Evolutionary conservation across 2,797 vertebrate species (phyloP).

Genomic region (Sebastes minor): DNA sequence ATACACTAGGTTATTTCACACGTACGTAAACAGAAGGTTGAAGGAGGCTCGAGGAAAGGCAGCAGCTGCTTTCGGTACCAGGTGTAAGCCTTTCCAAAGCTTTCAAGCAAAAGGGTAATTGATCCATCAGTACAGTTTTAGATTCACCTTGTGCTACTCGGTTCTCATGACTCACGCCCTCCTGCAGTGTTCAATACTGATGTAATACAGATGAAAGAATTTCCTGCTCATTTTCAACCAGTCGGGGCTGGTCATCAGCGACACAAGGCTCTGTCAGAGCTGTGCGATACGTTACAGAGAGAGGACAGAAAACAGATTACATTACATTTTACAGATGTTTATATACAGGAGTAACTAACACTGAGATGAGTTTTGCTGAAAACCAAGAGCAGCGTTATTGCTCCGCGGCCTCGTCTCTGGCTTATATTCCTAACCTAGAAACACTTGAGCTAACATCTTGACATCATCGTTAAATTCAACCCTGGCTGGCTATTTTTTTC

Average conservation of each 20-base stretch:
- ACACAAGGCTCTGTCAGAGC: conserved; percentile 38
- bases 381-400: conserved; percentile 60
- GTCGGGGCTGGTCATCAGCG: conserved; percentile 12
- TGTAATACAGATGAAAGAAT: conserved; percentile 32
- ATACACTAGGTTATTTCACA: conserved; percentile 70
- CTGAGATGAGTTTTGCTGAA: conserved; percentile 70
- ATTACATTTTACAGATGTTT: conserved; percentile 65
- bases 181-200: conserved; percentile 63
- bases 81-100: conserved; percentile 27
- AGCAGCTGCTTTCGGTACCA: conserved; percentile 37
- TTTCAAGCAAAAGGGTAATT: conserved; percentile 30
- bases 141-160: conserved; percentile 40
- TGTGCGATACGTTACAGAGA: conserved; percentile 35
- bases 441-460: conserved; percentile 49
- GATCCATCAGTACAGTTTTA: conserved; percentile 20
- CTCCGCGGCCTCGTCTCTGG: conserved; percentile 70
- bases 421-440: conserved; percentile 72
- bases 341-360: conserved; percentile 70
- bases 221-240: conserved; percentile 39
- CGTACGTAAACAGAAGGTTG: conserved; percentile 73
- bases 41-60: conserved; percentile 45
- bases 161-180: conserved; percentile 31
- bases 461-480: conserved; percentile 62
- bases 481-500: conserved; percentile 52
- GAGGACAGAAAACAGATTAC: conserved; percentile 43